phyloP scores from a whole-genome alignment of 2,888 invertebrate species.

The Biston stratarius region DNA sequence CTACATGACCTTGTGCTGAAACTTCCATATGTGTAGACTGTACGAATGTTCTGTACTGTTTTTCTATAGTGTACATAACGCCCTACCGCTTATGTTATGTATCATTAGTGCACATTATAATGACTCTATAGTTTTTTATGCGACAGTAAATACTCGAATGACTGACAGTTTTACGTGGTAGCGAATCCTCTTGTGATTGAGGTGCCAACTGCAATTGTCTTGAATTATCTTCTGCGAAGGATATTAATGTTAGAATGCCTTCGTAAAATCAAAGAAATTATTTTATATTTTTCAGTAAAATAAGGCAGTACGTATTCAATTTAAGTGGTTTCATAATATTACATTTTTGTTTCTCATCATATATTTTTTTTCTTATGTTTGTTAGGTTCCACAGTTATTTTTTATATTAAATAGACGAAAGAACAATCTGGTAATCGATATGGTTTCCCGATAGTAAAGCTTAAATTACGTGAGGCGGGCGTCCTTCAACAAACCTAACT shows the following conservation, averaged over 20 bases:
- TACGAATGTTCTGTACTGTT: slow-evolving; percentile 17
- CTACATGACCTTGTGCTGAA: too few species aligned
- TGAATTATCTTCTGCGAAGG: not conserved
- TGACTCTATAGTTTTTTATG: slow-evolving; percentile 20
- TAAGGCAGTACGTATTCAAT: too few species aligned
- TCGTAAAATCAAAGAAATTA: too few species aligned
- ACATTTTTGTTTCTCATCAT: too few species aligned
- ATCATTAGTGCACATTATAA: slow-evolving; percentile 54
- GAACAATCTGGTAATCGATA: too few species aligned
- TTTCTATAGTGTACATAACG: not conserved
- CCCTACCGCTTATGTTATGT: slow-evolving; percentile 52
- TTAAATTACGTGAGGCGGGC: too few species aligned
- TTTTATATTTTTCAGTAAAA: too few species aligned
- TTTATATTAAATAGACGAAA: too few species aligned
- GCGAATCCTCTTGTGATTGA: slow-evolving; percentile 21
- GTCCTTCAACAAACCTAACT: not conserved
- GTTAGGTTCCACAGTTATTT: too few species aligned
- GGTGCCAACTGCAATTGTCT: slow-evolving; percentile 10
- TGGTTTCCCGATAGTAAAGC: too few species aligned
- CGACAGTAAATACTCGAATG: slow-evolving; percentile 9
- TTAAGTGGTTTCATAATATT: too few species aligned
- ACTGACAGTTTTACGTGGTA: slow-evolving; percentile 22
- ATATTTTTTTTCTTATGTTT: too few species aligned
- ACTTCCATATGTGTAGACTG: not conserved
- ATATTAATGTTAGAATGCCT: not conserved